Evolutionary conservation across 2,797 vertebrate species (phyloP), one percentile per base, ranked within the genome.

Genomic region (Sebastes hubbsi): DNA sequence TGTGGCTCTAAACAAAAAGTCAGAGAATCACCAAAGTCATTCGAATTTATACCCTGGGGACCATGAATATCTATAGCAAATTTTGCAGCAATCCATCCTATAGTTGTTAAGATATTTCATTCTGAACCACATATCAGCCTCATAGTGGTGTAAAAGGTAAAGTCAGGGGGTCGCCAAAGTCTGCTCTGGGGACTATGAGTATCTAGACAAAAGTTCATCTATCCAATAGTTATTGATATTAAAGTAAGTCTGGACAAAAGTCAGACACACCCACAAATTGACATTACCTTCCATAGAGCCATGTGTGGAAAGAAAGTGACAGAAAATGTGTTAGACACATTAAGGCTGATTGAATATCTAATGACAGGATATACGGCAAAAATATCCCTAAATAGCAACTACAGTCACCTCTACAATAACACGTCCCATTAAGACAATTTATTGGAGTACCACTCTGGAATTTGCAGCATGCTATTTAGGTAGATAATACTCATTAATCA

Each of bases 401-500:
- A 49, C 54, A 62, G 16, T 27, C 11, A 34, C 49, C 27, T 46
- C 42, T 30, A 61, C n/a, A 62, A 62, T 49, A 52, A 72, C 22
- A 74, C 27, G 25, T 36, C 30, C 24, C 56, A 67, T 86, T 75
- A 62, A 86, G 58, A 56, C 11, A 54, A 77, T 81, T 84, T 79
- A 80, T 52, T 12, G 18, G 29, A 42, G 16, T 20, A n/a, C 42
- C 16, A 61, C 46, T 49, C 8, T 77, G 78, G 66, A 62, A 73
- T 83, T 58, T 70, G 63, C 42, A 71, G 20, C 25, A 73, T 52
- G 32, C 20, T 56, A 18, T 36, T 58, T 22, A 69, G 14, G 42
- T 30, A 61, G 56, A 66, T 67, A 52, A 86, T 76, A 59, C 38
- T 72, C 67, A 86, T 81, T 86, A 77, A 88, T 89, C 80, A 79